Evolutionary conservation across 2,888 invertebrate genomes (phyloP), one percentile per base, ranked within the genome.

Genomic region (Chrysotoxum bicinctum): DNA sequence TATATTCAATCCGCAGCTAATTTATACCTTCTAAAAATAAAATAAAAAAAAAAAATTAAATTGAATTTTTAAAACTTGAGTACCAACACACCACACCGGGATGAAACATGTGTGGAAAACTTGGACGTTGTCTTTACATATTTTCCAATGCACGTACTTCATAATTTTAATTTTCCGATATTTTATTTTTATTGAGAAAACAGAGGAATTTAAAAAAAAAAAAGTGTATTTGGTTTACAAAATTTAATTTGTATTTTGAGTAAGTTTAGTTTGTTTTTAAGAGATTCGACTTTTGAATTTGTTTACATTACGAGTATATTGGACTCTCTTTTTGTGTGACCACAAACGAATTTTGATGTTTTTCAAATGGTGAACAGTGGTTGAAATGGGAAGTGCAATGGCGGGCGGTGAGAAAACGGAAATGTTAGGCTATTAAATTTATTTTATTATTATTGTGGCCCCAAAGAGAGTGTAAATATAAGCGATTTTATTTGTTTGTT

Each of bases 11-110:
- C 72, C 21, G 81, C 64, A 77, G 76, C 76, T 76, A 81, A 81
- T 85, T 85, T 85, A 56, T 77, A 73, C 58, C 64, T 70, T 85
- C 85, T 85, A 85, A 85, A 85, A 85, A 85, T 85, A 85, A 73
- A 85, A 64, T 58, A 21, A 58, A 73, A 73, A 60, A 40, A 64
- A 54, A 50, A 19, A 66, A 19, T 66, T 68, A 69, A 58, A 35
- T 66, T 68, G 64, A 58, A 35, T 82, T 73, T 83, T 73, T 14
- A 80, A 84, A 74, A 80, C 80, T 83, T 84, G 79, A 79, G 79
- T 83, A 84, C 35, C 35, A 48, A 35, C 32, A 48, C 35, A 66
- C 48, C 64, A 80, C 66, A 80, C 80, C 54, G 8, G 14, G 48
- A 16, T 16, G 45, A 45, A 80, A 72, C 70, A 70, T 84, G 84